Percentiles rank a stretch among this genome's conserved stretches.
Conservation (phyloP, 35 echinoderm and acorn worm species). For the Eucidaris tribuloides region DNA sequence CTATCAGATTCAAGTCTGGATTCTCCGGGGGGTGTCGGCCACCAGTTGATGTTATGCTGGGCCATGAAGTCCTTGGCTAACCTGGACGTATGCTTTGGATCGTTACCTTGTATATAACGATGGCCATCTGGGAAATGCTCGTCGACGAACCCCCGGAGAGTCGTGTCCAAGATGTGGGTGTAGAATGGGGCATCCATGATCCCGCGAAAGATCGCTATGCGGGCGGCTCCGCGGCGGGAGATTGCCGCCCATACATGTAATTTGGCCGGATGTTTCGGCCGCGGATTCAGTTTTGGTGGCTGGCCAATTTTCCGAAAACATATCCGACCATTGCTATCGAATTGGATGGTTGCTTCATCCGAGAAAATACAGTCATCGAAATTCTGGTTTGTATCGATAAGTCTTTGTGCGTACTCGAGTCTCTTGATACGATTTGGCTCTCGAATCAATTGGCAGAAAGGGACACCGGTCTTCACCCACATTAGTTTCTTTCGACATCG, state of each 20-base stretch:
- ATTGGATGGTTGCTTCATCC: too few relatives aligned
- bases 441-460: too few relatives aligned
- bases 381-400: too few relatives aligned
- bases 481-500: too few relatives aligned
- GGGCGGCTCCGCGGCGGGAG: conserved; percentile 28
- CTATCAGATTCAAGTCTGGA: conserved; percentile 63
- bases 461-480: too few relatives aligned
- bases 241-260: conserved; percentile 66
- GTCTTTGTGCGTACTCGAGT: neutral
- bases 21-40: conserved; percentile 48
- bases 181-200: conserved; percentile 55
- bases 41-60: conserved; percentile 43
- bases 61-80: neutral
- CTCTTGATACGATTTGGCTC: neutral
- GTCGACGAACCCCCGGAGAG: conserved; percentile 19
- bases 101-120: conserved; percentile 38
- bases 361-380: too few relatives aligned
- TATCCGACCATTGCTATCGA: neutral
- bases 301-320: conserved; percentile 2
- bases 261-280: conserved; percentile 52
- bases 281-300: neutral
- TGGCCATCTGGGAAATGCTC: neutral
- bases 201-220: conserved; percentile 40
- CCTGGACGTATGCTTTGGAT: conserved; percentile 41
- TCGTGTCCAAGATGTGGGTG: conserved; percentile 16